Evolutionary conservation across 2,888 invertebrate genomes (phyloP), one percentile per base, ranked within the genome.

Genomic region (Merodon equestris): DNA sequence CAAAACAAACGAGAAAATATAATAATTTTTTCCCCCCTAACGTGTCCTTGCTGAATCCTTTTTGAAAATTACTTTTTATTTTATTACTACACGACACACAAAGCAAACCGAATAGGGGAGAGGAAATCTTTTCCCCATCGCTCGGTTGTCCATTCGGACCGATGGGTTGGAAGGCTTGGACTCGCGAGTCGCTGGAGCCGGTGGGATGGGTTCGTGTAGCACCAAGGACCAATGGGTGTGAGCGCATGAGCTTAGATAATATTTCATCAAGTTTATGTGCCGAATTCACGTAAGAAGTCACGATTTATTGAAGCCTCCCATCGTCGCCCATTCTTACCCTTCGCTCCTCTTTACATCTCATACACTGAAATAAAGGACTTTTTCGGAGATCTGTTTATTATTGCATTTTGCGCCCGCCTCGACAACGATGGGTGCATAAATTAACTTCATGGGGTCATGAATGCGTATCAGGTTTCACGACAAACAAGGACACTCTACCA

Each of bases 1-100:
- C 48, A 51, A 45, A 36, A 36, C 47, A 38, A 53, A 36, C 4
- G 15, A 44, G 56, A 38, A 17, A 56, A 74, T n/a, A n/a, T n/a
- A n/a, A n/a, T n/a, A n/a, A 27, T 27, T 27, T 27, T 27, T 27
- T 27, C 27, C 7, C 7, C 3, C 27, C 7, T 27, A 2, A 27
- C 27, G 27, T 27, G 7, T 27, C 27, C 27, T 27, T 27, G 3
- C 27, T 27, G 27, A 75, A 70, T 58, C 64, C 64, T 79, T 74
- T 54, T 58, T 68, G 63, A 73, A 79, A 74, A 79, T 79, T 74
- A 74, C 79, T 79, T 74, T 79, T 72, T 74, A 71, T 76, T 64
- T 72, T 74, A 71, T 76, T 64, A 68, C 63, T 63, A 63, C 63
- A 38, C 40, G 40, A 60, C 60, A 68, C 64, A 74, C 44, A 73